A percentile compares a stretch with the other conserved stretches of the same genome.
These are phyloP conservation scores for Dromiciops gliroides DNA, from an alignment of 2,113 vertebrate genomes.

Conservation along the genomic window DNA sequence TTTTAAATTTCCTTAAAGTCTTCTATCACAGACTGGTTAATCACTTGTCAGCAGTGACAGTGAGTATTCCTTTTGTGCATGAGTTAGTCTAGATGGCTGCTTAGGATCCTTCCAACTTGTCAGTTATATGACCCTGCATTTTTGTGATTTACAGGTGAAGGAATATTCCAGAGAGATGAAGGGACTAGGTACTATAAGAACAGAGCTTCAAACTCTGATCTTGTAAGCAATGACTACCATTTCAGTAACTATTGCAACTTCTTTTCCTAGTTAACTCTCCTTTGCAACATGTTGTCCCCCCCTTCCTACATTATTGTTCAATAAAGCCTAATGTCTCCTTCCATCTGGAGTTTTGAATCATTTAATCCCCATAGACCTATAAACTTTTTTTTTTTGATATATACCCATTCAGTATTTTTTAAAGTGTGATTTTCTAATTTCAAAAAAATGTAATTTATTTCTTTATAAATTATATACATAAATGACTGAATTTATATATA, in stretches of 20 bases:
- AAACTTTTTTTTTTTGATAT: neutral
- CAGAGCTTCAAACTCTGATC: neutral
- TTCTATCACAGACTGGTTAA: too few species aligned
- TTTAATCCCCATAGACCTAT: neutral
- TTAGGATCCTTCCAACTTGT: neutral
- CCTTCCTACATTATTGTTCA: neutral
- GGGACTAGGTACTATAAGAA: neutral
- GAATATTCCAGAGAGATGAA: neutral
- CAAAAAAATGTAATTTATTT: too few species aligned
- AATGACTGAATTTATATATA: too few species aligned
- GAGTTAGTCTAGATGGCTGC: too few species aligned
- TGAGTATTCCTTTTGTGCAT: neutral
- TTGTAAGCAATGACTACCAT: neutral
- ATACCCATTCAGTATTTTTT: neutral
- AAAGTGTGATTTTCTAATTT: neutral
- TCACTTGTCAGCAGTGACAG: neutral
- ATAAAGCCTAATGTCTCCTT: neutral
- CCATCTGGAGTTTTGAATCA: neutral
- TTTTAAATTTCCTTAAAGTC: too few species aligned
- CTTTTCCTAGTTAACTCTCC: neutral
- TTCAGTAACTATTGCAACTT: neutral
- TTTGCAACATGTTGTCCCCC: neutral
- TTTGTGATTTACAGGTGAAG: neutral
- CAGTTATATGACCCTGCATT: neutral
- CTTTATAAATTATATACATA: too few species aligned